Evolutionary conservation across 2,113 vertebrate genomes (phyloP).

Genomic region (Scomber colias): DNA sequence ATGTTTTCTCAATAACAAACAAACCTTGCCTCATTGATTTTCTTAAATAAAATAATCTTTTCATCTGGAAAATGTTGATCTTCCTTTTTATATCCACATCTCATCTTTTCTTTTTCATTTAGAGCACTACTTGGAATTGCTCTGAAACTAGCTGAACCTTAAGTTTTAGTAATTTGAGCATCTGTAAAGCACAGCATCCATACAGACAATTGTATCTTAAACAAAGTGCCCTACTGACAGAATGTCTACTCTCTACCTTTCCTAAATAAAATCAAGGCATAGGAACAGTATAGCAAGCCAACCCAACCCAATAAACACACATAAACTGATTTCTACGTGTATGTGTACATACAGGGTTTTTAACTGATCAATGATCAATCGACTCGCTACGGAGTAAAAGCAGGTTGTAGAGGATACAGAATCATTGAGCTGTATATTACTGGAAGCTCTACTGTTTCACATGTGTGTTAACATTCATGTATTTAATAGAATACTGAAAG

Average conservation of each 20-base stretch:
- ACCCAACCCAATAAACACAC: neutral
- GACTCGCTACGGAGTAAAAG: conserved; percentile 15
- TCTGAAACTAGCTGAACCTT: neutral
- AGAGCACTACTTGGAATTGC: too few species aligned
- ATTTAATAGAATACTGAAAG: neutral
- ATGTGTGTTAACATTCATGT: neutral
- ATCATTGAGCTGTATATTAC: conserved; percentile 15
- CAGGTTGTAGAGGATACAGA: conserved; percentile 2
- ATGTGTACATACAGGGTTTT: neutral
- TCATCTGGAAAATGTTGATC: too few species aligned
- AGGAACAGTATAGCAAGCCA: neutral
- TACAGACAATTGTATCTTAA: neutral
- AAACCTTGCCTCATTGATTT: too few species aligned
- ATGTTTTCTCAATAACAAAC: too few species aligned
- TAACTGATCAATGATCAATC: conserved; percentile 52
- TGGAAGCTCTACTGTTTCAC: neutral
- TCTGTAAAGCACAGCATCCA: neutral
- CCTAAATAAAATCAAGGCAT: neutral
- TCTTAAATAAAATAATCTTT: too few species aligned
- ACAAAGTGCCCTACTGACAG: neutral
- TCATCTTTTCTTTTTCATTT: too few species aligned
- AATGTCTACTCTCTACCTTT: neutral
- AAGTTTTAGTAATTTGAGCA: neutral
- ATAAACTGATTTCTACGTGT: neutral
- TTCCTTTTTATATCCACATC: too few species aligned